Evolutionary conservation across 1,140 invertebrate genomes (phyloP).

Genomic region (Trinorchestia longiramus): DNA sequence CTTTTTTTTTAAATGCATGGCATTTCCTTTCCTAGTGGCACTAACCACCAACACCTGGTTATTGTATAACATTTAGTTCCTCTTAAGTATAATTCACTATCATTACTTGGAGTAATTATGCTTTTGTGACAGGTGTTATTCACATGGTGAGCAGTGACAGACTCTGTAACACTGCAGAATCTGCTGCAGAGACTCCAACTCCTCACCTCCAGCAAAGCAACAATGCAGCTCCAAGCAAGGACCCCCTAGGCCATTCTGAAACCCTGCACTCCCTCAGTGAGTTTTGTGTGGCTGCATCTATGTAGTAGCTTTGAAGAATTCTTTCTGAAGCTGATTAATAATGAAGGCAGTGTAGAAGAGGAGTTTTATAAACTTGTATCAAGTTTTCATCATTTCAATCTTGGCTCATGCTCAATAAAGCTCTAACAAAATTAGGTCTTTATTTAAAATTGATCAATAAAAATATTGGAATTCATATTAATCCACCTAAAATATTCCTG

Average conservation of each 20-base stretch:
- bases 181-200: background rate
- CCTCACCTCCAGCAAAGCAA: background rate
- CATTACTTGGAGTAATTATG: background rate
- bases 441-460: no score
- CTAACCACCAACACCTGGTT: background rate
- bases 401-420: no score
- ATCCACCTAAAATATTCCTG: no score
- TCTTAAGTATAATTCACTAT: background rate
- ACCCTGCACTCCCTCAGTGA: background rate
- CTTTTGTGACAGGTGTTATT: background rate
- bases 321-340: no score
- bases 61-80: background rate
- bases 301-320: no score
- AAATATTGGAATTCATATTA: no score
- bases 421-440: no score
- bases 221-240: background rate
- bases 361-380: no score
- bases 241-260: background rate
- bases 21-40: background rate
- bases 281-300: background rate
- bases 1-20: background rate
- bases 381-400: no score
- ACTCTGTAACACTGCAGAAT: background rate
- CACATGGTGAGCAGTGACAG: background rate
- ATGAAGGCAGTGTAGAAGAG: no score